Percentiles rank a stretch among this genome's conserved stretches.
phyloP scores from a whole-genome alignment of 1,140 invertebrate genomes.

The Diprion similis region DNA sequence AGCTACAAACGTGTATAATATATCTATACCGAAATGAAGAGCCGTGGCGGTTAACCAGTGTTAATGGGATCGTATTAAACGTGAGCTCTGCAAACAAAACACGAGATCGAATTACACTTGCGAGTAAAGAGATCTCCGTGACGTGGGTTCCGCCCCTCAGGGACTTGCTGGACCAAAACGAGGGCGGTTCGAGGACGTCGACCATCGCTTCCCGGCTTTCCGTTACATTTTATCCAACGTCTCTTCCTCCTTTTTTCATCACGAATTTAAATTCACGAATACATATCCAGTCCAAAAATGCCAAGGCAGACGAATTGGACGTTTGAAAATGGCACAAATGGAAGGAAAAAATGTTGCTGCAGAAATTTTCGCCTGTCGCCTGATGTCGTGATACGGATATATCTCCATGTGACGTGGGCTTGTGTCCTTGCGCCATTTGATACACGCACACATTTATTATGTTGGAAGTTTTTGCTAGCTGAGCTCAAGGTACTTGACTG shows the following conservation, averaged over 20 bases:
- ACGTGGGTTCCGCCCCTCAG: slow-evolving; percentile 2
- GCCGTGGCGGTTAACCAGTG: background rate
- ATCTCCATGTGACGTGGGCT: too few species aligned
- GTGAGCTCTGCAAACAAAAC: slow-evolving; percentile 2
- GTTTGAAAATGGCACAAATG: too few species aligned
- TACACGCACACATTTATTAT: background rate
- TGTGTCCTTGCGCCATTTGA: background rate
- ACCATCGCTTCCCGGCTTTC: background rate
- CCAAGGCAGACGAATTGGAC: too few species aligned
- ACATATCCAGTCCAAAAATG: too few species aligned
- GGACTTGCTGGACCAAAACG: background rate
- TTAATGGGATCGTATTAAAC: background rate
- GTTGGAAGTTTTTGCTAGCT: slow-evolving; percentile 7
- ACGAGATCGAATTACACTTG: background rate
- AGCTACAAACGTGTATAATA: too few species aligned
- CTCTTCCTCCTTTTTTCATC: too few species aligned
- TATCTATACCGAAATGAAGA: too few species aligned
- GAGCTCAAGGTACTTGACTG: background rate
- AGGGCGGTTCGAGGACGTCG: background rate
- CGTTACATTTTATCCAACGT: background rate
- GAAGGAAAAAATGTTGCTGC: too few species aligned
- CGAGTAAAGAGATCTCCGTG: slow-evolving; percentile 1
- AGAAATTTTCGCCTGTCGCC: too few species aligned
- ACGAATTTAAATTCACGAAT: too few species aligned
- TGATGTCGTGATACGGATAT: too few species aligned